Percentiles rank a stretch among this genome's conserved stretches.
phyloP scores from a whole-genome alignment of 1,140 invertebrate genomes.

The Leguminivora glycinivorella region DNA sequence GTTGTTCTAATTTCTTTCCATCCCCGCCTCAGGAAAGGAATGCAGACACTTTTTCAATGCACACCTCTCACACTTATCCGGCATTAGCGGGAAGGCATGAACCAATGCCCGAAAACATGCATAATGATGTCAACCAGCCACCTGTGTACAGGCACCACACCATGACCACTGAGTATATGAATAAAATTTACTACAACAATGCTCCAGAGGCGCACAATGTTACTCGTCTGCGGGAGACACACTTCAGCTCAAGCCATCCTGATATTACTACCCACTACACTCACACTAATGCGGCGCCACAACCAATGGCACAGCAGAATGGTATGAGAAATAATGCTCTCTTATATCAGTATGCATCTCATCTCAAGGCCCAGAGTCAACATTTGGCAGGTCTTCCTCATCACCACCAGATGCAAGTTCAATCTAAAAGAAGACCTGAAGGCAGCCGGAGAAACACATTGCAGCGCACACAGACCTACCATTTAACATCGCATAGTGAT shows the following conservation, averaged over 20 bases:
- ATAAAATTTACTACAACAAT: slow-evolving; percentile 70
- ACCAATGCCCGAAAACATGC: slow-evolving; percentile 49
- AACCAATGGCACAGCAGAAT: slow-evolving; percentile 50
- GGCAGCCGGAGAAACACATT: slow-evolving; percentile 65
- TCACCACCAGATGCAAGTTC: slow-evolving; percentile 55
- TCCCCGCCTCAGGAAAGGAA: slow-evolving; percentile 69
- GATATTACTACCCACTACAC: slow-evolving; percentile 72
- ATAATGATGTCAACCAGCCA: slow-evolving; percentile 54
- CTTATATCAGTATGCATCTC: slow-evolving; percentile 75
- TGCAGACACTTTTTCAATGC: slow-evolving; percentile 69
- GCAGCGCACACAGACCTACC: slow-evolving; percentile 75
- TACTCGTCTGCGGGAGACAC: slow-evolving; percentile 68
- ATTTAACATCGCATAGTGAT: slow-evolving; percentile 74
- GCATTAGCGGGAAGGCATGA: slow-evolving; percentile 61
- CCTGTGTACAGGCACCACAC: slow-evolving; percentile 71
- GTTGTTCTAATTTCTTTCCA: slow-evolving; percentile 70
- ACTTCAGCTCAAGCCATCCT: slow-evolving; percentile 77
- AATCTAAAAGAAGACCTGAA: slow-evolving; percentile 57
- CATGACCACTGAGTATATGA: slow-evolving; percentile 70
- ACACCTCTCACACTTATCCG: slow-evolving; percentile 71
- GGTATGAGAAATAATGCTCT: slow-evolving; percentile 61
- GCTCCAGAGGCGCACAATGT: slow-evolving; percentile 65
- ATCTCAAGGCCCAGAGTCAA: slow-evolving; percentile 72
- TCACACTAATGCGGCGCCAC: slow-evolving; percentile 52
- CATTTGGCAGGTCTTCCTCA: slow-evolving; percentile 66